A percentile compares a stretch with the other conserved stretches of the same genome.
Evolutionary conservation across 2,888 invertebrate species (phyloP).

Genomic region (Formica aserva): DNA sequence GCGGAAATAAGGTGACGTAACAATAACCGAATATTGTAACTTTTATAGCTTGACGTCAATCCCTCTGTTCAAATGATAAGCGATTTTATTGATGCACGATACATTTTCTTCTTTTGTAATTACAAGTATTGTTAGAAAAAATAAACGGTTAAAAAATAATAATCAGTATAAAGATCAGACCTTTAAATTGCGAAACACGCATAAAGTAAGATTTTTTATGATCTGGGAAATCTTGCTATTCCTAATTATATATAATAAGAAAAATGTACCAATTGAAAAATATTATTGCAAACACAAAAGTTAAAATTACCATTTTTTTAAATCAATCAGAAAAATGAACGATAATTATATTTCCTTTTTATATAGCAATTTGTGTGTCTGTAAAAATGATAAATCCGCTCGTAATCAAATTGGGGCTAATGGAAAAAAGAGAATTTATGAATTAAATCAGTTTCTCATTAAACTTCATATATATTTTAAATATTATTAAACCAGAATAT

Average conservation of each 20-base stretch:
- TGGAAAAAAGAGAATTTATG: slow-evolving; percentile 25
- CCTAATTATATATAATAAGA: background rate
- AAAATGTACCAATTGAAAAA: slow-evolving; percentile 23
- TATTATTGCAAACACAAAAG: background rate
- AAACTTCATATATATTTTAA: slow-evolving; percentile 18
- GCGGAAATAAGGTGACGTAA: slow-evolving; percentile 26
- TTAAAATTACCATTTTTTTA: slow-evolving; percentile 25
- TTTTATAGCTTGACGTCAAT: slow-evolving; percentile 45
- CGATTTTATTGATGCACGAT: background rate
- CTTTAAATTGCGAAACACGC: background rate
- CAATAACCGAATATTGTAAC: slow-evolving; percentile 9
- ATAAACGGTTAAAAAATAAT: background rate
- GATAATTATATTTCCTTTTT: slow-evolving; percentile 23
- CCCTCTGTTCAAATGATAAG: slow-evolving; percentile 4
- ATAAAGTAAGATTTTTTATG: background rate
- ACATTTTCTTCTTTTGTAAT: background rate
- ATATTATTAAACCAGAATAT: slow-evolving; percentile 12
- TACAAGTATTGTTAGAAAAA: background rate
- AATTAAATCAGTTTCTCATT: slow-evolving; percentile 34
- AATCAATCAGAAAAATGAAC: slow-evolving; percentile 7
- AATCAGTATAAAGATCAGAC: background rate
- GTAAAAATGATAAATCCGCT: slow-evolving; percentile 18
- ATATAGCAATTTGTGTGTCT: slow-evolving; percentile 13
- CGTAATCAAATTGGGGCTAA: slow-evolving; percentile 15
- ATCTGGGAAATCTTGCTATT: background rate